phyloP scores from a whole-genome alignment of 2,888 invertebrate genomes.

The Lycophotia porphyrea region DNA sequence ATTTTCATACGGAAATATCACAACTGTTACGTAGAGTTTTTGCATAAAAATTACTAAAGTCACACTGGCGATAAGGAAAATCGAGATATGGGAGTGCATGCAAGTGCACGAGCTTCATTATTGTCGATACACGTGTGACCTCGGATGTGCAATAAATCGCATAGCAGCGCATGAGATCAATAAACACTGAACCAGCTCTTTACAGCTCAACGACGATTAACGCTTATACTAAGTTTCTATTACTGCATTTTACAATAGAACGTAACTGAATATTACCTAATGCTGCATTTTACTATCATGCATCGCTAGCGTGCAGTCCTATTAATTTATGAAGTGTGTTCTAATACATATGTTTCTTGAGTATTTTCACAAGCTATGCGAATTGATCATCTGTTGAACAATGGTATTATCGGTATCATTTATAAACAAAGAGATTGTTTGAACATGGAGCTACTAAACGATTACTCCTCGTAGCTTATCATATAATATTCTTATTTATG shows the following conservation, averaged over 20 bases:
- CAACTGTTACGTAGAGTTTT: slow-evolving; percentile 51
- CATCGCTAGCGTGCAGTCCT: slow-evolving; percentile 12
- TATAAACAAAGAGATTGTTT: slow-evolving; percentile 75
- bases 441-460: slow-evolving; percentile 56
- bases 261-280: slow-evolving; percentile 7
- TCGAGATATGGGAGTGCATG: slow-evolving; percentile 68
- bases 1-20: slow-evolving; percentile 66
- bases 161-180: slow-evolving; percentile 50
- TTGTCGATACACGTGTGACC: slow-evolving; percentile 81
- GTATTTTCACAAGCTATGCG: slow-evolving; percentile 66
- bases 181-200: slow-evolving; percentile 40
- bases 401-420: slow-evolving; percentile 71
- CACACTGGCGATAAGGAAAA: slow-evolving; percentile 70
- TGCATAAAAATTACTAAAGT: slow-evolving; percentile 64
- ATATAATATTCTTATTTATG: slow-evolving; percentile 42
- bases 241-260: slow-evolving; percentile 13
- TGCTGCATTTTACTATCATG: slow-evolving; percentile 16
- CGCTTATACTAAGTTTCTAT: slow-evolving; percentile 11
- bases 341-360: slow-evolving; percentile 36
- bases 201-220: slow-evolving; percentile 22
- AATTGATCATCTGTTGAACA: slow-evolving; percentile 71
- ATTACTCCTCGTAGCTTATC: slow-evolving; percentile 54
- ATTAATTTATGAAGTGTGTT: slow-evolving; percentile 33
- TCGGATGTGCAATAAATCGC: slow-evolving; percentile 73
- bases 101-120: slow-evolving; percentile 79